A percentile compares a stretch with the other conserved stretches of the same genome.
Evolutionary conservation across 1,140 invertebrate genomes (phyloP).

Genomic region (Drepana arcuata): DNA sequence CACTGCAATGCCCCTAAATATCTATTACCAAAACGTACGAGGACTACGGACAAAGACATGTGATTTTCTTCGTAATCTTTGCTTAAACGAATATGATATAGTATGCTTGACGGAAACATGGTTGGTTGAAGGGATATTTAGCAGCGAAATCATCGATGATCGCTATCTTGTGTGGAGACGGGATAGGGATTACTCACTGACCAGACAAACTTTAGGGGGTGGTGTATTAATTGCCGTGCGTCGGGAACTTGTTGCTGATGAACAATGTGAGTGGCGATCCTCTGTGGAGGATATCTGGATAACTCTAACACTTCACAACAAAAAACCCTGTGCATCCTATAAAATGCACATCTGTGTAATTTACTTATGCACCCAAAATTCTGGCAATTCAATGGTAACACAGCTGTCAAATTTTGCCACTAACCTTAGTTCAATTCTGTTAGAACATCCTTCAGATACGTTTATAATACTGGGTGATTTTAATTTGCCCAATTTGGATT

Average conservation of each 20-base stretch:
- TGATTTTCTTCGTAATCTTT: constrained; percentile 11
- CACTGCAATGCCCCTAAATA: background rate
- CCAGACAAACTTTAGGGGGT: constrained; percentile 14
- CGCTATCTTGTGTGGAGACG: constrained; percentile 16
- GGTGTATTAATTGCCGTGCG: constrained; percentile 19
- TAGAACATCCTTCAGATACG: constrained; percentile 2
- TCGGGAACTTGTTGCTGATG: constrained; percentile 6
- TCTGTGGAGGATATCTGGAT: constrained; percentile 17
- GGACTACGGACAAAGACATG: constrained; percentile 5
- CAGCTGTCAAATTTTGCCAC: constrained; percentile 11
- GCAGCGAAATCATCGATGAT: constrained; percentile 15
- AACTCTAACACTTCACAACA: constrained; percentile 3
- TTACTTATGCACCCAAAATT: constrained; percentile 14
- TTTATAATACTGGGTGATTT: constrained; percentile 9
- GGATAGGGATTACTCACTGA: constrained; percentile 14
- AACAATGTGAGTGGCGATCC: constrained; percentile 7
- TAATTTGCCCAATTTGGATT: constrained; percentile 2
- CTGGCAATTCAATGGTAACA: constrained; percentile 9
- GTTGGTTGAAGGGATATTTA: constrained; percentile 11
- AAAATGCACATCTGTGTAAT: constrained; percentile 12
- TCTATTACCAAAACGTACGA: constrained; percentile 9
- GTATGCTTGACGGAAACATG: constrained; percentile 20
- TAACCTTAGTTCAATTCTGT: constrained; percentile 6
- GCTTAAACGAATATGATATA: constrained; percentile 11
- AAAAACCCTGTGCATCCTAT: constrained; percentile 4